Percentiles rank a stretch among this genome's conserved stretches.
Evolutionary conservation across 37 sponge, comb jelly and placozoan genomes (phyloP).

Genomic region (Spongia lamella): DNA sequence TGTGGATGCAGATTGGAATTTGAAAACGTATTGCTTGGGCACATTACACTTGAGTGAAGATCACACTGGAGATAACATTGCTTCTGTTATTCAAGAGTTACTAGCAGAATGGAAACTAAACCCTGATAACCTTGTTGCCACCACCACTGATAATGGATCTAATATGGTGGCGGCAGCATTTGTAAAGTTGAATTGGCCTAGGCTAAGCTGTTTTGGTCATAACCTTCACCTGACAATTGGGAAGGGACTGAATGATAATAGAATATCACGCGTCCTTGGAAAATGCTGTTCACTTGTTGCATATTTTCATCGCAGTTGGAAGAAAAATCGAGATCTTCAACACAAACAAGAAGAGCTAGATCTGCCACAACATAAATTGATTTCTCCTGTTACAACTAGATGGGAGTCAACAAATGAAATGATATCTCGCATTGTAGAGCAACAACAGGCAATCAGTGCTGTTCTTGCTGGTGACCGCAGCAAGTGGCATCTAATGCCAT

Average conservation of each 20-base stretch:
- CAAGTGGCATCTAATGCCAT: slow-evolving; percentile 23
- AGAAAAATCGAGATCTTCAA: slow-evolving; percentile 24
- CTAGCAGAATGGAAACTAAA: slow-evolving; percentile 17
- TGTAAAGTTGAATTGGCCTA: background rate
- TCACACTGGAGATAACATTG: slow-evolving; percentile 46
- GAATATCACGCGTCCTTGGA: slow-evolving; percentile 9
- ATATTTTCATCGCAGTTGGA: slow-evolving; percentile 43
- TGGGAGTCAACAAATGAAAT: slow-evolving; percentile 39
- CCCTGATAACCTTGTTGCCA: slow-evolving; percentile 9
- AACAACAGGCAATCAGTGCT: slow-evolving; percentile 38
- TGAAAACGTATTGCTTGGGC: slow-evolving; percentile 24
- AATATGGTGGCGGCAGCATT: slow-evolving; percentile 38
- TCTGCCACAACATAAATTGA: slow-evolving; percentile 30
- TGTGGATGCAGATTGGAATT: slow-evolving; percentile 27
- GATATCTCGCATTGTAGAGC: slow-evolving; percentile 33
- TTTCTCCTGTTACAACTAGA: slow-evolving; percentile 12
- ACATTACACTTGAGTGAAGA: slow-evolving; percentile 33
- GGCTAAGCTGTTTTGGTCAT: slow-evolving; percentile 36
- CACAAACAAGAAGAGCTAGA: slow-evolving; percentile 30
- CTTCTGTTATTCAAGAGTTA: slow-evolving; percentile 11
- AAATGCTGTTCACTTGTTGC: slow-evolving; percentile 22
- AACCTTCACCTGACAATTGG: slow-evolving; percentile 28
- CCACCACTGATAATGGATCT: slow-evolving; percentile 37
- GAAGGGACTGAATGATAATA: slow-evolving; percentile 17
- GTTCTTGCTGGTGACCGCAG: slow-evolving; percentile 39